phyloP scores from a whole-genome alignment of 2,888 invertebrate species.

The Toxonevra muliebris region DNA sequence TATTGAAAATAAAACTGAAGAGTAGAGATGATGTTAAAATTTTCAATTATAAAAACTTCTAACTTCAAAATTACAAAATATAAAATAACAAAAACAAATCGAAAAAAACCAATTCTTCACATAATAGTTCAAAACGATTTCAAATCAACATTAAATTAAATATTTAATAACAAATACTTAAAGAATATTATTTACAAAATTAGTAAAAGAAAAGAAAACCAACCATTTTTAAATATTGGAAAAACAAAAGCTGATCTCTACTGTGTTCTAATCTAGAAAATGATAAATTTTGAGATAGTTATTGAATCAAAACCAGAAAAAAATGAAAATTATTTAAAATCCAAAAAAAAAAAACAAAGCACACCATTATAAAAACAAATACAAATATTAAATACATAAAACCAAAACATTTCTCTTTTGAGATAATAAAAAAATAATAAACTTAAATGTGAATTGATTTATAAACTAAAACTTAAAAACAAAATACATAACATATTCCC shows the following conservation, averaged over 20 bases:
- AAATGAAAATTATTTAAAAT: constrained; percentile 9
- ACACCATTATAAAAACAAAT: neutral
- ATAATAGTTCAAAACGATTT: constrained; percentile 1
- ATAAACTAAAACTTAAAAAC: constrained; percentile 31
- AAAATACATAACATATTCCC: constrained; percentile 29
- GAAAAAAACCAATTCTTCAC: neutral
- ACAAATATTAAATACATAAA: constrained; percentile 29
- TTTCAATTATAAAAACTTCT: too few relatives aligned
- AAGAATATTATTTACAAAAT: neutral
- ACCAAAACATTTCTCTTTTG: constrained; percentile 30
- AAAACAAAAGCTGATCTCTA: constrained; percentile 55
- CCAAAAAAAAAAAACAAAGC: neutral
- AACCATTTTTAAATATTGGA: neutral
- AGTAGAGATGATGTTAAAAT: too few relatives aligned
- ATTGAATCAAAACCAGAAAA: constrained; percentile 13
- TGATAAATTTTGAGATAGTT: constrained; percentile 18
- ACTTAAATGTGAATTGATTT: constrained; percentile 55
- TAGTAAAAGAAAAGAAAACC: neutral
- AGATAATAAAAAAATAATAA: constrained; percentile 36
- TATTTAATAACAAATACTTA: neutral
- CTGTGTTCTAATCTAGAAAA: constrained; percentile 52
- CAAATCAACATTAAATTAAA: neutral
- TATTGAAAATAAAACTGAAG: too few relatives aligned
- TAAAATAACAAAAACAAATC: neutral
- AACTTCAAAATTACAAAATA: neutral